A percentile compares a stretch with the other conserved stretches of the same genome.
These are phyloP conservation scores for Philotrypesis tridentata DNA, from an alignment of 1,140 invertebrate species.

Conservation along the genomic window DNA sequence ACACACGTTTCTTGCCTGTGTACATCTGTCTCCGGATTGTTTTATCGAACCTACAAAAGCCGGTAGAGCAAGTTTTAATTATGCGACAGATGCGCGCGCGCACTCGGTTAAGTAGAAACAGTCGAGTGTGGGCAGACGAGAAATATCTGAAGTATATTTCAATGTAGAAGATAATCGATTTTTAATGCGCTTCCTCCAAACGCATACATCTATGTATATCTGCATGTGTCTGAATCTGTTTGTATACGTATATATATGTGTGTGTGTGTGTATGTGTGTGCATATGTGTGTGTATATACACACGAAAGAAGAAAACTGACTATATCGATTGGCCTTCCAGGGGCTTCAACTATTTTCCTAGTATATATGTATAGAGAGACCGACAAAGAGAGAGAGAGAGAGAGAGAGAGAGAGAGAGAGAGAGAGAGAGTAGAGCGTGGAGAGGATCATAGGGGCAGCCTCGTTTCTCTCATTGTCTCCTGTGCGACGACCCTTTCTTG, in stretches of 20 bases:
- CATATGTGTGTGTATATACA: no score
- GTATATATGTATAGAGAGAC: neutral
- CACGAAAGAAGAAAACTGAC: no score
- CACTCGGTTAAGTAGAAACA: neutral
- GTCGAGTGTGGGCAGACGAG: neutral
- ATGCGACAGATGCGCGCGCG: no score
- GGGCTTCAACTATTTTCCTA: slow-evolving; percentile 2
- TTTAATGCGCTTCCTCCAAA: neutral
- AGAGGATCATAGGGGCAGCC: slow-evolving; percentile 10
- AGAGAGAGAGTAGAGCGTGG: no score
- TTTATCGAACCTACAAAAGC: neutral
- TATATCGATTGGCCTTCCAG: slow-evolving; percentile 22
- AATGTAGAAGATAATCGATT: neutral
- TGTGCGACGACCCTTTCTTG: slow-evolving; percentile 32
- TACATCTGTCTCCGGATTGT: neutral
- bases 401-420: neutral
- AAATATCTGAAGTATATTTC: neutral
- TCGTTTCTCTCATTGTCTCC: slow-evolving; percentile 34
- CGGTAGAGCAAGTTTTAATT: no score
- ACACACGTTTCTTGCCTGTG: neutral
- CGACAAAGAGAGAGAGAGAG: no score
- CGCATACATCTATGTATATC: no score
- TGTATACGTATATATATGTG: no score
- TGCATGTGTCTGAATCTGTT: no score
- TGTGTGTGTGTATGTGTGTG: no score